Base-by-base conservation (phyloP, 1,140 invertebrate species). In the Zaprionus nigranus region DNA sequence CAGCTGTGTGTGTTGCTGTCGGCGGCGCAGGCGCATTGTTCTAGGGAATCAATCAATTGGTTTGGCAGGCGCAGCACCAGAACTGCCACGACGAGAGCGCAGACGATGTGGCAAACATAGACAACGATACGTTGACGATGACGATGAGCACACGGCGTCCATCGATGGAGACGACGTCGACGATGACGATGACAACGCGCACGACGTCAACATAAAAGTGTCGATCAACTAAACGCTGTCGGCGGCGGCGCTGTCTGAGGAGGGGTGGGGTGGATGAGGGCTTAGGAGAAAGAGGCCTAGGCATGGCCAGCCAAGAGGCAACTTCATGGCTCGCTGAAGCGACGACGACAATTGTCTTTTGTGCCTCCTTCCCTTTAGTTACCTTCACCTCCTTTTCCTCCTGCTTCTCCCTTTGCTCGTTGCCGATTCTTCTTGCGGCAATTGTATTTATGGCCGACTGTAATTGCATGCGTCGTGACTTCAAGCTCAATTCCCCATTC, bases 171-270 rank as follows among this genome's bases (percentile, higher is more conserved):
- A 57, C 53, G 74, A 76, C 62, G 62, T 72, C 43, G 78, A 70
- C 68, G 80, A 82, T 83, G 81, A 84, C 80, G 84, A 88, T 87
- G 84, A 87, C 81, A 90, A 87, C 85, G 84, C 85, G 85, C 84
- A 88, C 84, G 85, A 88, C 81, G 85, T 88, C 86, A 90, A 90
- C 85, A 88, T 88, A 85, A 88, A 90, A 88, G 85, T 88, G 85
- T 88, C 85, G 85, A 88, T 88, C 85, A 88, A 88, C 84, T 88
- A 90, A 88, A 88, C 78, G 84, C 83, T 87, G 81, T 90, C 81
- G 70, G 83, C 70, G 43, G 40, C 40, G 43, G 40, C 40, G 43
- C 66, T 72, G 49, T 49, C 69, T 66, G 51, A 17, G 13, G 15
- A n/a, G n/a, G n/a, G n/a, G n/a, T n/a, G n/a, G n/a, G n/a, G n/a